phyloP scores from a whole-genome alignment of 2,113 vertebrate species.

The Paedocypris sp. region DNA sequence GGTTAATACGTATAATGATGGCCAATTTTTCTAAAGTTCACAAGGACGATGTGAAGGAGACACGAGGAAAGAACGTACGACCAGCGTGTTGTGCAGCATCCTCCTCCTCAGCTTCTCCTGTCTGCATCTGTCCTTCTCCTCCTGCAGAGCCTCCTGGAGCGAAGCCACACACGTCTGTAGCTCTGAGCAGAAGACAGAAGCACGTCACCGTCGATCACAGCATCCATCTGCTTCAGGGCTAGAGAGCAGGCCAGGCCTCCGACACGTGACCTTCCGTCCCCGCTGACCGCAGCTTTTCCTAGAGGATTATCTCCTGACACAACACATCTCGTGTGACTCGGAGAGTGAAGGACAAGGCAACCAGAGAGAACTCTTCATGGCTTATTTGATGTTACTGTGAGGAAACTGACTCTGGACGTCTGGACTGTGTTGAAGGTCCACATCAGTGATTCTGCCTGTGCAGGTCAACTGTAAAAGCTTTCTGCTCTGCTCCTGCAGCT shows the following conservation, averaged over 20 bases:
- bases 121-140: slow-evolving; percentile 49
- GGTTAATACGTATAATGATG: no score
- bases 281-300: slow-evolving; percentile 20
- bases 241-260: slow-evolving; percentile 24
- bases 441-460: slow-evolving; percentile 24
- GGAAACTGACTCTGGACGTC: slow-evolving; percentile 22
- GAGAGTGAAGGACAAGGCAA: no score
- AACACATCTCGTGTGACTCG: slow-evolving; percentile 18
- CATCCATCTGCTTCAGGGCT: no score
- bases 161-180: slow-evolving; percentile 39
- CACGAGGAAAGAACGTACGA: slow-evolving; percentile 51
- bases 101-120: slow-evolving; percentile 51
- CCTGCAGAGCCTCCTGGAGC: slow-evolving; percentile 51
- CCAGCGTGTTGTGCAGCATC: slow-evolving; percentile 52
- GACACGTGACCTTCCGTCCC: slow-evolving; percentile 16
- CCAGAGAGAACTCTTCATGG: no score
- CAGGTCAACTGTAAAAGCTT: slow-evolving; percentile 46
- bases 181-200: slow-evolving; percentile 30
- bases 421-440: slow-evolving; percentile 9
- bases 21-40: no score
- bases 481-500: slow-evolving; percentile 56
- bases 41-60: no score
- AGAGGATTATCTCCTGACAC: slow-evolving; percentile 26
- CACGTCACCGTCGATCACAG: no score
- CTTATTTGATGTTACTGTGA: no score